A percentile compares a stretch with the other conserved stretches of the same genome.
Conservation (phyloP, 2,797 vertebrate species). For the Stomatorhinus walkeri region DNA sequence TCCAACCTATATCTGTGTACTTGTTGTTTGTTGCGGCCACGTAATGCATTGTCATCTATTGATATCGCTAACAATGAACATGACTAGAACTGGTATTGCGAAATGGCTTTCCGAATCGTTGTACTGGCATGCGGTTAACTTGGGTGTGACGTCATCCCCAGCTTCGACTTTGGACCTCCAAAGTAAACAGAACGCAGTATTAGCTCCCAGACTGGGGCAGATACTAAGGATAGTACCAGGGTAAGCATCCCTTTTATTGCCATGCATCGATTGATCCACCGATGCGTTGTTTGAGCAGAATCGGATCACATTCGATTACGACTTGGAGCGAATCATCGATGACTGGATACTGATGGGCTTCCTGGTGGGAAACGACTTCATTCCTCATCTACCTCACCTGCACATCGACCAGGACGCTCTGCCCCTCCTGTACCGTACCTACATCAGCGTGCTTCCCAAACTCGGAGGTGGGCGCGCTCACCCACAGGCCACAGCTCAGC, state of each 20-base stretch:
- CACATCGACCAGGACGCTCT: constrained; percentile 97
- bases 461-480: constrained; percentile 73
- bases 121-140: not conserved
- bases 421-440: constrained; percentile 91
- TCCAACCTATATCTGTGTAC: not conserved
- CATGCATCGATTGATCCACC: not conserved
- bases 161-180: not conserved
- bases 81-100: not conserved
- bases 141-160: not conserved
- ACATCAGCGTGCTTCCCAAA: constrained; percentile 79
- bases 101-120: not conserved
- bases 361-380: constrained; percentile 98
- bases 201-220: not conserved
- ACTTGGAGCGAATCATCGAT: constrained; percentile 93
- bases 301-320: constrained; percentile 77
- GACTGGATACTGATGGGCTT: constrained; percentile 99
- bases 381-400: constrained; percentile 97
- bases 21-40: not conserved
- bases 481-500: too few relatives aligned
- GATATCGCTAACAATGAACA: not conserved
- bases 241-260: not conserved
- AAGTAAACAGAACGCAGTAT: not conserved
- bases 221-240: not conserved
- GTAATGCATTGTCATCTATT: not conserved
- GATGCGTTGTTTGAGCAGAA: constrained; percentile 53